Evolutionary conservation across 2,797 vertebrate genomes (phyloP).

Genomic region (Xyrichtys novacula): DNA sequence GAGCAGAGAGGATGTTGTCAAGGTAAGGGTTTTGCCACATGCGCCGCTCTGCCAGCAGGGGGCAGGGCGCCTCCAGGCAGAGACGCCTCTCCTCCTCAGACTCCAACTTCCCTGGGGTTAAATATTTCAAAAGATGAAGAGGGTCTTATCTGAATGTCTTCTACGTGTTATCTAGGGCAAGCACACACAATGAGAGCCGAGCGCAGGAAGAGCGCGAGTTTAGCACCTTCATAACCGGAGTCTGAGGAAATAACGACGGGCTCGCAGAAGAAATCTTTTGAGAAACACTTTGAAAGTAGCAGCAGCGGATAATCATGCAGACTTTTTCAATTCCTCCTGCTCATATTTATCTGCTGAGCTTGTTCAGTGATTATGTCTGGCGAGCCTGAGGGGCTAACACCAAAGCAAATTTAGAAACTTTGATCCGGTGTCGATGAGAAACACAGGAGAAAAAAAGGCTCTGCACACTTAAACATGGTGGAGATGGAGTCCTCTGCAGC

Average conservation of each 20-base stretch:
- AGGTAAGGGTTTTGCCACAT: conserved; percentile 1
- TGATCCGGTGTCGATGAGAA: conserved; percentile 5
- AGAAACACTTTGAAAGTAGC: conserved; percentile 15
- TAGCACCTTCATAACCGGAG: not conserved
- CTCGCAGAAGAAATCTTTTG: not conserved
- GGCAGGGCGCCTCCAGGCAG: conserved; percentile 59
- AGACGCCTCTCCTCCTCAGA: conserved; percentile 11
- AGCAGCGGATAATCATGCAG: conserved; percentile 27
- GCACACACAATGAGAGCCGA: not conserved
- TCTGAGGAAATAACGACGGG: not conserved
- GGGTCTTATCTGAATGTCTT: conserved; percentile 7
- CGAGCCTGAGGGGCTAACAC: conserved; percentile 4
- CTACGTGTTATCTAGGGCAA: not conserved
- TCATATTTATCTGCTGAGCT: conserved; percentile 35
- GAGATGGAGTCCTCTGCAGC: not conserved
- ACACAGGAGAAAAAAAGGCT: not conserved
- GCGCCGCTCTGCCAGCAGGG: conserved; percentile 63
- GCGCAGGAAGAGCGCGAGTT: not conserved
- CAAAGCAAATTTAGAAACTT: conserved; percentile 20
- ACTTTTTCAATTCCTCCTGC: not conserved
- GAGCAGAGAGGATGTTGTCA: conserved; percentile 3
- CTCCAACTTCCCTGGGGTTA: not conserved
- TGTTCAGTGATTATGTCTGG: conserved; percentile 8
- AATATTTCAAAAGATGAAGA: not conserved
- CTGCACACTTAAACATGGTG: not conserved